Evolutionary conservation across 2,797 vertebrate species (phyloP).

Genomic region (Hydrolagus colliei): DNA sequence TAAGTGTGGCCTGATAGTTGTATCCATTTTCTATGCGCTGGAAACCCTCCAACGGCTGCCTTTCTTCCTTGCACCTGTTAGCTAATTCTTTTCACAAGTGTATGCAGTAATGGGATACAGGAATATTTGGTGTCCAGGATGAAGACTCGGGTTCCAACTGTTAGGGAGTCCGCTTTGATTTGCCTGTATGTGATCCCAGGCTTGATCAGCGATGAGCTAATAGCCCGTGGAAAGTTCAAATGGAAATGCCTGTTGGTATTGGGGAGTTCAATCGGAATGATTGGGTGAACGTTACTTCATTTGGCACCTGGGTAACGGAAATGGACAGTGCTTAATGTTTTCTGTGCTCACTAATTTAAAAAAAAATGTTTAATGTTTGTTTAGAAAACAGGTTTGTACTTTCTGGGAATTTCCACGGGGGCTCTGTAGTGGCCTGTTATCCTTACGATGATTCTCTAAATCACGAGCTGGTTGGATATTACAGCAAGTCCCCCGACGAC

Average conservation of each 20-base stretch:
- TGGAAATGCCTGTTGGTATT: too few species aligned
- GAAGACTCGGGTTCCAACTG: neutral
- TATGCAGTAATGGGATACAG: neutral
- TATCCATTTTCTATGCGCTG: too few species aligned
- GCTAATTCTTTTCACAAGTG: neutral
- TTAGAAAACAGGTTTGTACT: constrained; percentile 74
- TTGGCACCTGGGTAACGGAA: neutral
- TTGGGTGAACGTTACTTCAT: neutral
- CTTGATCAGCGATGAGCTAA: neutral
- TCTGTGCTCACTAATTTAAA: neutral
- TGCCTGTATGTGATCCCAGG: neutral
- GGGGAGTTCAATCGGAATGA: too few species aligned
- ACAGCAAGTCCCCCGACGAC: constrained; percentile 83
- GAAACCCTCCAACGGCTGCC: neutral
- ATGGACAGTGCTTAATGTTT: neutral
- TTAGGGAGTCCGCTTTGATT: too few species aligned
- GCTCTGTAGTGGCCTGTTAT: constrained; percentile 92
- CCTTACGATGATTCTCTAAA: constrained; percentile 82
- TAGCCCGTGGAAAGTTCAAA: too few species aligned
- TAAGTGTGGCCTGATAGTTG: neutral
- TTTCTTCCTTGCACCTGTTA: neutral
- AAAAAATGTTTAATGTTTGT: neutral
- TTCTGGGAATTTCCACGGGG: constrained; percentile 89
- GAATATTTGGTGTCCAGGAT: neutral
- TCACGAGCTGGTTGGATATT: constrained; percentile 60